These are phyloP conservation scores for Athalia rosae DNA, from an alignment of 2,888 invertebrate species.

Conservation along the genomic window DNA sequence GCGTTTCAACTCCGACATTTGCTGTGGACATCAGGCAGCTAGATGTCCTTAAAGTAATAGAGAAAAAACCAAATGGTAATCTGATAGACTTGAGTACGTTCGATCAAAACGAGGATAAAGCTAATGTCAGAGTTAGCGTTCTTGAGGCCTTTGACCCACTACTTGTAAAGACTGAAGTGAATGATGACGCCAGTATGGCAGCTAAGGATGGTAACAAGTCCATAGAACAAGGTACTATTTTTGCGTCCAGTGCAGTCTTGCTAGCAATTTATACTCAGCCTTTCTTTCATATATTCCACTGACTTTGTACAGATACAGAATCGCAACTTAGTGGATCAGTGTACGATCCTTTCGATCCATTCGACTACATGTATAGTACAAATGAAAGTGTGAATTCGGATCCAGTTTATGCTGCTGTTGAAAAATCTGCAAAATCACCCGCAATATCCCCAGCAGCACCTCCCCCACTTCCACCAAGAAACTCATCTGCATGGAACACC, in stretches of 20 bases:
- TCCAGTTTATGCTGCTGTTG: conserved; percentile 83
- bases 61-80: conserved; percentile 75
- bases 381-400: conserved; percentile 79
- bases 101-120: conserved; percentile 73
- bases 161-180: conserved; percentile 78
- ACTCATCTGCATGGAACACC: conserved; percentile 75
- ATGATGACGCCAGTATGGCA: conserved; percentile 60
- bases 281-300: neutral
- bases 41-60: conserved; percentile 72
- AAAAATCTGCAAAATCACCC: conserved; percentile 76
- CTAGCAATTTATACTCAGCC: neutral
- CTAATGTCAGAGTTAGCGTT: conserved; percentile 80
- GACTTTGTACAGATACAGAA: conserved; percentile 67
- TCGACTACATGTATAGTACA: conserved; percentile 84
- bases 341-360: conserved; percentile 87
- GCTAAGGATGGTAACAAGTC: conserved; percentile 52
- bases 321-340: conserved; percentile 80
- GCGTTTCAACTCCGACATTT: conserved; percentile 53
- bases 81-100: conserved; percentile 77
- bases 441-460: conserved; percentile 75
- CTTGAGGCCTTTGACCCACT: conserved; percentile 93
- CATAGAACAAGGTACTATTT: neutral
- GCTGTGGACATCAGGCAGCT: conserved; percentile 66
- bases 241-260: too few species aligned
- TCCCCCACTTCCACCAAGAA: conserved; percentile 79